phyloP scores from a whole-genome alignment of 2,888 invertebrate species.

The Caenorhabditis sp. region DNA sequence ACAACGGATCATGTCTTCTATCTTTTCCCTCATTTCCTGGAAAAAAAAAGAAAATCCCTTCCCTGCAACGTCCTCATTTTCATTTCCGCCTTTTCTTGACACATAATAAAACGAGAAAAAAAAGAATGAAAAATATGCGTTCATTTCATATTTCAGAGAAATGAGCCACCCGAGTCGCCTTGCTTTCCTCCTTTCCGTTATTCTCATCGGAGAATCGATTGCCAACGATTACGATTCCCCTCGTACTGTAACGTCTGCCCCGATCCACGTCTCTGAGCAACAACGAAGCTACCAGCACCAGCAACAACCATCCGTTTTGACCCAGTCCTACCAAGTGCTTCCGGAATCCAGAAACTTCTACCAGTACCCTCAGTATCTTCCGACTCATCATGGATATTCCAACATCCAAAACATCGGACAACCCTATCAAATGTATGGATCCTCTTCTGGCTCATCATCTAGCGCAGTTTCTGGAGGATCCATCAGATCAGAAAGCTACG shows the following conservation, averaged over 20 bases:
- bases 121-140: not conserved
- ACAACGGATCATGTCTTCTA: conserved; percentile 1
- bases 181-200: conserved; percentile 28
- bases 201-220: conserved; percentile 16
- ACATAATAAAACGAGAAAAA: not conserved
- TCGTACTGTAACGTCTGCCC: conserved; percentile 37
- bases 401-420: conserved; percentile 47
- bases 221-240: conserved; percentile 29
- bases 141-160: conserved; percentile 32
- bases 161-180: conserved; percentile 19
- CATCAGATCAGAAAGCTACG: conserved; percentile 16
- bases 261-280: conserved; percentile 30
- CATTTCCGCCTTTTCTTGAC: conserved; percentile 14
- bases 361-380: conserved; percentile 51
- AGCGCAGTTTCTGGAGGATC: conserved; percentile 31
- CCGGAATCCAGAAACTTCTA: conserved; percentile 45
- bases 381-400: conserved; percentile 44
- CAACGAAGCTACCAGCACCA: conserved; percentile 30
- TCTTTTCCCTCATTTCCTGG: not conserved
- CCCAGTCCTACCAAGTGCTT: conserved; percentile 51
- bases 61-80: not conserved
- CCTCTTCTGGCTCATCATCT: conserved; percentile 11
- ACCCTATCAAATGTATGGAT: conserved; percentile 54
- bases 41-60: conserved; percentile 1
- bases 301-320: conserved; percentile 45